Percentiles rank a stretch among this genome's conserved stretches.
Conservation (phyloP, 1,140 invertebrate species). For the Neelides sp. region DNA sequence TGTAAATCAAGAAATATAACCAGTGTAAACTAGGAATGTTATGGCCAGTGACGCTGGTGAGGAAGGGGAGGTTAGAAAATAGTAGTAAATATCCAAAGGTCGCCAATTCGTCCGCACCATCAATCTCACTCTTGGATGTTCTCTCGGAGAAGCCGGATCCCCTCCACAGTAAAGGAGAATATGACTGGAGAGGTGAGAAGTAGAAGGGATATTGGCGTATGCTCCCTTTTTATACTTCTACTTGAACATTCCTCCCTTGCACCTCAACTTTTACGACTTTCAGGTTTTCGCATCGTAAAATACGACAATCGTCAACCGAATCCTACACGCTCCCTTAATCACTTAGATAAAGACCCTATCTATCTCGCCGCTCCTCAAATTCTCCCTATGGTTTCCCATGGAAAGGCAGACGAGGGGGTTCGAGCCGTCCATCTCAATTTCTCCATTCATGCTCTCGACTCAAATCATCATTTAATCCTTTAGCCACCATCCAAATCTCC, state of each 20-base stretch:
- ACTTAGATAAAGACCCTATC: conserved; percentile 28
- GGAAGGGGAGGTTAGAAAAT: neutral
- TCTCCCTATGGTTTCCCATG: conserved; percentile 8
- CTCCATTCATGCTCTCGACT: no score
- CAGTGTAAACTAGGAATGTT: neutral
- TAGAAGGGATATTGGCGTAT: no score
- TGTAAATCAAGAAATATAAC: conserved; percentile 12
- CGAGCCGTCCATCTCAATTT: no score
- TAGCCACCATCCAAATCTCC: no score
- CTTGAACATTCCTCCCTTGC: conserved; percentile 18
- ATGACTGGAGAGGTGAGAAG: conserved; percentile 6
- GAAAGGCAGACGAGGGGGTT: neutral
- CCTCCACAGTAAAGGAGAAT: conserved; percentile 9
- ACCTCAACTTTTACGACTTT: conserved; percentile 23
- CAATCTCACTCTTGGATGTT: no score
- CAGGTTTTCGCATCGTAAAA: conserved; percentile 25
- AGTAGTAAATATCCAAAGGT: neutral
- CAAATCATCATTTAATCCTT: no score
- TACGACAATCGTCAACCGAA: conserved; percentile 28
- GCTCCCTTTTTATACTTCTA: no score
- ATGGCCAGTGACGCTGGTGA: neutral
- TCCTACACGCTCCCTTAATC: conserved; percentile 28
- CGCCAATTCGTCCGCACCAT: no score
- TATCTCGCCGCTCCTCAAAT: conserved; percentile 12
- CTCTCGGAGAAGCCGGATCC: no score